A percentile compares a stretch with the other conserved stretches of the same genome.
phyloP scores from a whole-genome alignment of 2,113 vertebrate species.

The Vimba vimba region DNA sequence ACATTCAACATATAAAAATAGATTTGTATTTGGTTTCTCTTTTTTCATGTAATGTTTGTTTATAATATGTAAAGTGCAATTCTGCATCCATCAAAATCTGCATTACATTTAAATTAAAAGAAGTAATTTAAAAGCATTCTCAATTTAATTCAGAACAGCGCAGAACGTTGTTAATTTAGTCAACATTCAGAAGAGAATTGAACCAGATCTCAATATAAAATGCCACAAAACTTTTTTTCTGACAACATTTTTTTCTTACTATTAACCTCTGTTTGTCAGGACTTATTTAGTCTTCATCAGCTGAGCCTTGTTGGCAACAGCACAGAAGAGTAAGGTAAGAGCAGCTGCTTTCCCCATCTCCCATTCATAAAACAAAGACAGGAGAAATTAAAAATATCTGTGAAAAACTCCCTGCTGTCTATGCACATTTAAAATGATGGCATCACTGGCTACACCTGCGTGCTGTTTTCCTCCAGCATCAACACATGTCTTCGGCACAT shows the following conservation, averaged over 20 bases:
- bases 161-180: background rate
- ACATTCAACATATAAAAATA: too few species aligned
- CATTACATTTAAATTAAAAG: background rate
- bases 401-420: slow-evolving; percentile 11
- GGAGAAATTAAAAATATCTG: background rate
- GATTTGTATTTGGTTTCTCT: too few species aligned
- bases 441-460: background rate
- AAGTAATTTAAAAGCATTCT: background rate
- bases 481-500: background rate
- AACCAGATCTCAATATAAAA: background rate
- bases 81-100: too few species aligned
- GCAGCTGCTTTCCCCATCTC: background rate
- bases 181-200: background rate
- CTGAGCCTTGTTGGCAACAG: background rate
- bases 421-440: slow-evolving; percentile 5
- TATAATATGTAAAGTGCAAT: too few species aligned
- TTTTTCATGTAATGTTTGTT: too few species aligned
- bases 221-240: background rate
- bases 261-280: background rate
- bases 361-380: slow-evolving; percentile 17
- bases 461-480: background rate
- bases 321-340: background rate
- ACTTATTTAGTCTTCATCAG: background rate
- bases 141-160: background rate
- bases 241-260: background rate